These are phyloP conservation scores for Neodon shergylaensis DNA, from an alignment of 2,113 vertebrate genomes.

Conservation along the genomic window DNA sequence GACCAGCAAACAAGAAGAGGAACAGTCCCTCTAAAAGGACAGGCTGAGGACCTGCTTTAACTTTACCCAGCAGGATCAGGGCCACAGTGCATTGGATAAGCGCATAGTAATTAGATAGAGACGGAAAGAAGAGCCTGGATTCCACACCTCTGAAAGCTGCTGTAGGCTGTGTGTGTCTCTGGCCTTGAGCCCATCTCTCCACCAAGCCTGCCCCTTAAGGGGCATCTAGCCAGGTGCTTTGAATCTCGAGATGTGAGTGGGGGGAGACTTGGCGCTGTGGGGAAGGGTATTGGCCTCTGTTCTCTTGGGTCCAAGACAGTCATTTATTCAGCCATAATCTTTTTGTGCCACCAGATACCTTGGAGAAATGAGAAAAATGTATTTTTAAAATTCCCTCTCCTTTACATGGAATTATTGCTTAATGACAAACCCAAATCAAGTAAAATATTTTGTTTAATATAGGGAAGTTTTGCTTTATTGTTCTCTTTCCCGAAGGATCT, in stretches of 20 bases:
- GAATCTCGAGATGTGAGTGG: neutral
- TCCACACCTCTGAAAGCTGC: neutral
- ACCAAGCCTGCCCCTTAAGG: neutral
- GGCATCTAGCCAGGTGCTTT: neutral
- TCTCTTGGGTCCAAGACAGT: too few species aligned
- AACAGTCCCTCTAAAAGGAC: neutral
- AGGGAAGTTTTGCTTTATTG: neutral
- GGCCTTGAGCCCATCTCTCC: fast-evolving
- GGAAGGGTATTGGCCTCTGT: neutral
- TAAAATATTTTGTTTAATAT: conserved; percentile 12
- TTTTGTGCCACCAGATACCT: neutral
- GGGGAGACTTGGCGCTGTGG: fast-evolving
- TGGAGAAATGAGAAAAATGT: neutral
- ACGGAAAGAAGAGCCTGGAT: neutral
- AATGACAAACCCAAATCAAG: neutral
- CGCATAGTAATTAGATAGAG: neutral
- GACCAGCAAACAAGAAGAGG: neutral
- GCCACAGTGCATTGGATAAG: neutral
- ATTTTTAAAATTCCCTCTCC: neutral
- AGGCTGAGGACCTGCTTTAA: neutral
- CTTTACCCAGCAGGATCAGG: neutral
- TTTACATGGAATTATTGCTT: neutral
- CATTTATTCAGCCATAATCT: neutral
- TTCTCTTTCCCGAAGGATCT: neutral
- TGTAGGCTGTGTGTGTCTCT: neutral